phyloP scores from a whole-genome alignment of 2,797 vertebrate genomes.

The Alca torda region DNA sequence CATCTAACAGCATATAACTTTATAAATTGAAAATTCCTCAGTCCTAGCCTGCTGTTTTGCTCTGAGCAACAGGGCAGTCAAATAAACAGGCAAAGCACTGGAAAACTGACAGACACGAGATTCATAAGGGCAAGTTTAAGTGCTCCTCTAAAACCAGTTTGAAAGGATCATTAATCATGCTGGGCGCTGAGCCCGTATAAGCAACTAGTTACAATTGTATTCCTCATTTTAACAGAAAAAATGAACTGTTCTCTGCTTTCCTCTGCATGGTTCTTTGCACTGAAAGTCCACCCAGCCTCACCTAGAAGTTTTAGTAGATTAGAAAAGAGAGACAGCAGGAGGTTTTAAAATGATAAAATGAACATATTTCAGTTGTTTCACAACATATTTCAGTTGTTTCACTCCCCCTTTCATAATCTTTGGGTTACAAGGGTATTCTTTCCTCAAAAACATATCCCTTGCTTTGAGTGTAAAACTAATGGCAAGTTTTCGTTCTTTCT shows the following conservation, averaged over 20 bases:
- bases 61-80: not conserved
- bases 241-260: not conserved
- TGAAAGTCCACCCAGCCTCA: not conserved
- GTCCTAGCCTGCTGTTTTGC: not conserved
- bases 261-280: not conserved
- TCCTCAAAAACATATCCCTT: not conserved
- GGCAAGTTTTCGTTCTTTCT: not conserved
- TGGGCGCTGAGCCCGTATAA: not conserved
- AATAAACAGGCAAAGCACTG: constrained; percentile 16
- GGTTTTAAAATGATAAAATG: not conserved
- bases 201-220: constrained; percentile 3
- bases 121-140: constrained; percentile 40
- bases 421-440: not conserved
- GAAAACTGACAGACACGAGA: not conserved
- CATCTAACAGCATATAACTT: not conserved
- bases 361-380: not conserved
- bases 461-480: not conserved
- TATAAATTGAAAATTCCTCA: not conserved
- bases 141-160: constrained; percentile 15
- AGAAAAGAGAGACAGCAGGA: not conserved
- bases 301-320: not conserved
- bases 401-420: not conserved
- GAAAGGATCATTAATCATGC: constrained; percentile 52
- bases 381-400: not conserved
- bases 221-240: constrained; percentile 12